These are phyloP conservation scores for Actinia tenebrosa DNA, from an alignment of 64 coral and sea anemone species.

Conservation along the genomic window DNA sequence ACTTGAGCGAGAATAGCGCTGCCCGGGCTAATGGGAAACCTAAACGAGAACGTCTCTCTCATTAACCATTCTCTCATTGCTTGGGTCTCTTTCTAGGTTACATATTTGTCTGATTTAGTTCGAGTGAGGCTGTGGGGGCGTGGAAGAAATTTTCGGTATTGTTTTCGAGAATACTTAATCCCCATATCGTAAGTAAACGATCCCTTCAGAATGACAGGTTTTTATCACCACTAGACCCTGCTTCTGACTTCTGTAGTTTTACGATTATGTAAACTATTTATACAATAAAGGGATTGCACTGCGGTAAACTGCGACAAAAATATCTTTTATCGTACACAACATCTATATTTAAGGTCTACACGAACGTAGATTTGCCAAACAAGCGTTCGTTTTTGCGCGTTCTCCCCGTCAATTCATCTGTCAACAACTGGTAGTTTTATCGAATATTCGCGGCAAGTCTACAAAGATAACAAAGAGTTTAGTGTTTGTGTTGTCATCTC, in stretches of 20 bases:
- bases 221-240: slow-evolving; percentile 7
- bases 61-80: background rate
- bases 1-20: background rate
- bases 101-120: background rate
- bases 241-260: slow-evolving; percentile 8
- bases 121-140: slow-evolving; percentile 10
- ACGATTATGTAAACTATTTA: slow-evolving; percentile 62
- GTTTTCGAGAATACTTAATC: slow-evolving; percentile 22
- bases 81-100: background rate
- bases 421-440: slow-evolving; percentile 24
- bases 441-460: background rate
- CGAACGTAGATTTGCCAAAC: background rate
- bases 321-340: background rate
- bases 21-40: background rate
- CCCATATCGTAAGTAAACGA: slow-evolving; percentile 19
- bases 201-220: slow-evolving; percentile 20
- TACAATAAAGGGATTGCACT: slow-evolving; percentile 10
- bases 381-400: background rate
- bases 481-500: slow-evolving; percentile 24
- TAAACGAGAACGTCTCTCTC: background rate
- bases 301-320: background rate
- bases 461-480: background rate
- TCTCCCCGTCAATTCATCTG: slow-evolving; percentile 18
- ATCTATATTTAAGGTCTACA: background rate
- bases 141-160: slow-evolving; percentile 16